Conservation (phyloP, 1,140 invertebrate genomes). For the Thaumetopoea pityocampa region DNA sequence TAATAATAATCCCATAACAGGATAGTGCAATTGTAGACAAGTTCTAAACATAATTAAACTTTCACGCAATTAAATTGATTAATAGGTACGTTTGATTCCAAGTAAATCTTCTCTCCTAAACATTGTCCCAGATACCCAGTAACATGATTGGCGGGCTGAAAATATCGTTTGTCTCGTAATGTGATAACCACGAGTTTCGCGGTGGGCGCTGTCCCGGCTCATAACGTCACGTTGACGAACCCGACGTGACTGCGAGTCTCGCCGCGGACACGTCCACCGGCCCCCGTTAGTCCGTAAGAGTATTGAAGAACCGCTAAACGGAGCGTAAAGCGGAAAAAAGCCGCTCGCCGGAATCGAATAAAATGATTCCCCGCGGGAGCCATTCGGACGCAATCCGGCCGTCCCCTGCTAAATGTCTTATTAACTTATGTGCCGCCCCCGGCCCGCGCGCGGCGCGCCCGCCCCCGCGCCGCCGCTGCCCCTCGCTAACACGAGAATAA, state of each 20-base stretch:
- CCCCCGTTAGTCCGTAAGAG: constrained; percentile 49
- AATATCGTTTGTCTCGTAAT: constrained; percentile 10
- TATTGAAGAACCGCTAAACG: constrained; percentile 60
- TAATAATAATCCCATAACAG: no score
- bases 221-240: constrained; percentile 39
- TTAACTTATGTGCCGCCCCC: constrained; percentile 63
- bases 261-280: constrained; percentile 21
- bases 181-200: constrained; percentile 17
- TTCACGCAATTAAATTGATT: no score
- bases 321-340: constrained; percentile 72
- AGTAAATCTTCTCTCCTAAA: no score
- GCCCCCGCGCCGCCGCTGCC: constrained; percentile 21
- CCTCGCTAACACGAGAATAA: constrained; percentile 65
- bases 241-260: constrained; percentile 30
- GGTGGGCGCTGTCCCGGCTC: constrained; percentile 35
- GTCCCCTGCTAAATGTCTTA: constrained; percentile 73
- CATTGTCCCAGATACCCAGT: constrained; percentile 30
- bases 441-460: constrained; percentile 26
- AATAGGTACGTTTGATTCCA: no score
- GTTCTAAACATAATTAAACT: no score
- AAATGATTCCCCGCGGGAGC: constrained; percentile 77
- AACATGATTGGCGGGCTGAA: constrained; percentile 13
- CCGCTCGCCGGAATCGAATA: constrained; percentile 74
- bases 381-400: constrained; percentile 74
- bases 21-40: no score